phyloP scores from a whole-genome alignment of 2,888 invertebrate genomes.

The Aspidapion aeneum region DNA sequence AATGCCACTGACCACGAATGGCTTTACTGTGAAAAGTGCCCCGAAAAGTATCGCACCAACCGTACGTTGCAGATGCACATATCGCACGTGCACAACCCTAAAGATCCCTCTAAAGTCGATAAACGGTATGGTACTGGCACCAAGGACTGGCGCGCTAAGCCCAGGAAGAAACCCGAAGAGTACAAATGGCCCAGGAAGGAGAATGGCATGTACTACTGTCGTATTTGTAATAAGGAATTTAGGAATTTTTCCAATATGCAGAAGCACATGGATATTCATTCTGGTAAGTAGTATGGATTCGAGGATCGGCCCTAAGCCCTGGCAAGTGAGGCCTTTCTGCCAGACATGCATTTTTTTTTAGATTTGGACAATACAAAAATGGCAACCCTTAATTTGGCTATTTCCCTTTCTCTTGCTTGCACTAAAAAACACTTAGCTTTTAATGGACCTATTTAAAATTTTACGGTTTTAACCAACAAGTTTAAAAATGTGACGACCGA shows the following conservation, averaged over 20 bases:
- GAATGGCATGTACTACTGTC: not conserved
- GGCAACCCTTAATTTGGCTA: too few relatives aligned
- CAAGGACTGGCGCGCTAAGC: not conserved
- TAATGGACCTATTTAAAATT: too few relatives aligned
- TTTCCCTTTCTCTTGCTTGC: too few relatives aligned
- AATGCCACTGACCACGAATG: not conserved
- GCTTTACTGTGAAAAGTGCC: not conserved
- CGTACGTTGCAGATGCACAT: not conserved
- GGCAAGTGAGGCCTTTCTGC: too few relatives aligned
- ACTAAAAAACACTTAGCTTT: too few relatives aligned
- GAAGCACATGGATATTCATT: not conserved
- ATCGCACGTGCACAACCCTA: not conserved
- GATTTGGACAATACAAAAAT: too few relatives aligned
- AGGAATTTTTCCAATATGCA: not conserved
- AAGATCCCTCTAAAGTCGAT: too few relatives aligned
- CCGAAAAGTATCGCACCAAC: not conserved
- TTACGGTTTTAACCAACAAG: too few relatives aligned
- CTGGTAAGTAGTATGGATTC: too few relatives aligned
- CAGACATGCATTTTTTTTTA: too few relatives aligned
- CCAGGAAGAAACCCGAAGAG: not conserved
- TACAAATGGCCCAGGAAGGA: not conserved
- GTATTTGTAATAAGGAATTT: not conserved
- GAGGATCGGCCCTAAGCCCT: too few relatives aligned
- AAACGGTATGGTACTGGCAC: not conserved
- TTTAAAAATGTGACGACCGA: too few relatives aligned